Evolutionary conservation across 2,113 vertebrate genomes (phyloP), one percentile per base, ranked within the genome.

Genomic region (Naja naja): DNA sequence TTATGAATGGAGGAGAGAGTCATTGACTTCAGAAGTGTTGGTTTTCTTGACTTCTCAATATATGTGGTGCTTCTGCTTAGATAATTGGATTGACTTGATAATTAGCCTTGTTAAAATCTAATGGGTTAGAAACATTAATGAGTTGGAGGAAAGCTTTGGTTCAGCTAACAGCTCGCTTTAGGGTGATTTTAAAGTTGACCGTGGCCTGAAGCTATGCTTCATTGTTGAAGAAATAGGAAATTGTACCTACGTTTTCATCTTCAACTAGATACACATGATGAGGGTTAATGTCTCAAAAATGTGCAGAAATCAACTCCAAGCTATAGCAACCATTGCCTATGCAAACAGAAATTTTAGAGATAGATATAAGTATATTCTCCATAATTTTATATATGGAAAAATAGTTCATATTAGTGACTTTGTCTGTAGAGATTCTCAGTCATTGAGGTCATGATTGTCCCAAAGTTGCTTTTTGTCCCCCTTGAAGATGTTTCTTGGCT

Each of bases 21-120:
- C 20, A 1, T 85, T 93, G 49, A 87, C 60, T 90, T 47, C 4
- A 74, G 27, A 34, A 52, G 90, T 87, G 94, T 60, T 74, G 85
- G 85, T 27, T 88, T 74, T 54, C 22, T 69, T 43, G 43, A 89
- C 86, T 93, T 18, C 81, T 90, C 60, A 34, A 56, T 18, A 34
- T 47, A 89, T 69, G 4, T 56, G 20, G 81, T 34, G 53, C 54
- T 56, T 69, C 90, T 91, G 64, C 87, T 18, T 91, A 91, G 90
- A 89, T 74, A 89, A 95, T 92, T 89, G 90, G 85, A 89, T 27
- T 52, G 90, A 91, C 92, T 95, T 87, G 43, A 92, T 53, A 94
- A 91, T 81, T 89, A 89, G 85, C 93, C 69, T 86, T 4, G 56
- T 85, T 93, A 94, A 96, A 94, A 30, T 92, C 87, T 88, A 94